phyloP scores from a whole-genome alignment of 2,113 vertebrate species.

The Scortum barcoo region DNA sequence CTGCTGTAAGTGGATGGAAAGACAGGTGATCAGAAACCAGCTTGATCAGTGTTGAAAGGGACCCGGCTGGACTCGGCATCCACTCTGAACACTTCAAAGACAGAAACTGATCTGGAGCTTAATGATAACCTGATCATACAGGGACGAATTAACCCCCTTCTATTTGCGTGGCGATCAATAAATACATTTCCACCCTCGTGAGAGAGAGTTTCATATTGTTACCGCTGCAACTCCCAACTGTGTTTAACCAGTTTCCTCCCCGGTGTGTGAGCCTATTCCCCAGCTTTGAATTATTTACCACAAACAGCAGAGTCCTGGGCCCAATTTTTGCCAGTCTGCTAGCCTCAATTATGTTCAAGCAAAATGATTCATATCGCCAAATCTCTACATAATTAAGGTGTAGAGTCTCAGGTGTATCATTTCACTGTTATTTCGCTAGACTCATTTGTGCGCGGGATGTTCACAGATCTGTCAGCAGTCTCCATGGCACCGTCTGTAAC shows the following conservation, averaged over 20 bases:
- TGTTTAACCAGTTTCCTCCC: slow-evolving; percentile 9
- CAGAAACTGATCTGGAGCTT: slow-evolving; percentile 28
- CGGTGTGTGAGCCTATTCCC: slow-evolving; percentile 43
- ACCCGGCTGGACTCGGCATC: slow-evolving; percentile 5
- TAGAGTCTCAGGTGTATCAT: slow-evolving; percentile 49
- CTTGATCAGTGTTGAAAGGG: slow-evolving; percentile 67
- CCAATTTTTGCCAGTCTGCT: slow-evolving; percentile 46
- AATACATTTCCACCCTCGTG: neutral
- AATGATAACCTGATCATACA: neutral
- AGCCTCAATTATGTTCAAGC: slow-evolving; percentile 43
- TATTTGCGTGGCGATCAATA: slow-evolving; percentile 1
- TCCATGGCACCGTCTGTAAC: slow-evolving; percentile 33
- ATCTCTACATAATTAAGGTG: slow-evolving; percentile 60
- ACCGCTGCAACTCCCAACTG: slow-evolving; percentile 12
- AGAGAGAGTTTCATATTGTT: slow-evolving; percentile 20
- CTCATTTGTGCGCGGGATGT: slow-evolving; percentile 18
- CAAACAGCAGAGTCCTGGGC: slow-evolving; percentile 18
- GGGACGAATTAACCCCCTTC: slow-evolving; percentile 11
- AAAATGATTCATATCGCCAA: slow-evolving; percentile 43
- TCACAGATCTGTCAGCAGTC: slow-evolving; percentile 43
- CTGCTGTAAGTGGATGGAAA: slow-evolving; percentile 47
- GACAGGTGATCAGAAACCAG: slow-evolving; percentile 52
- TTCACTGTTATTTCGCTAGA: slow-evolving; percentile 31
- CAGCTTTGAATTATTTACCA: slow-evolving; percentile 64
- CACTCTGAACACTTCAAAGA: slow-evolving; percentile 61